These are phyloP conservation scores for Pelmatolapia mariae DNA, from an alignment of 2,113 vertebrate species.

Conservation along the genomic window DNA sequence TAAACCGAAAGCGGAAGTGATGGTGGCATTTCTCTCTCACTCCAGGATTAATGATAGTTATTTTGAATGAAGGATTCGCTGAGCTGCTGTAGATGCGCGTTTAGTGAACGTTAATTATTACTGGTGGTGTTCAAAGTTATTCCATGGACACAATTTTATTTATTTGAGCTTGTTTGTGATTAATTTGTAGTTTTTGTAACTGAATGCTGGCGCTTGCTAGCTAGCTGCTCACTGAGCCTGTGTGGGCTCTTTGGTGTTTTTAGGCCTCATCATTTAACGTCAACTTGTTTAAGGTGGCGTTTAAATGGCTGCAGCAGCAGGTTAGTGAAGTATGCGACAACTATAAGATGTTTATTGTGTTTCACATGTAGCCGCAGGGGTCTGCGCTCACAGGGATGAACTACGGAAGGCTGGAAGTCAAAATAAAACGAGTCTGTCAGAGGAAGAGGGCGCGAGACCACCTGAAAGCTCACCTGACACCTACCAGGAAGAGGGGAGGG, in stretches of 20 bases:
- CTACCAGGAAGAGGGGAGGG: slow-evolving; percentile 26
- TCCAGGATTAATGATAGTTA: neutral
- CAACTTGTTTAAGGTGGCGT: neutral
- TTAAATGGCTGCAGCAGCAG: neutral
- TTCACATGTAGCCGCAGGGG: neutral
- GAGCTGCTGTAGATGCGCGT: neutral
- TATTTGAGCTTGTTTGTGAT: neutral
- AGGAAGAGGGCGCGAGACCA: slow-evolving; percentile 58
- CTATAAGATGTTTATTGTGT: neutral
- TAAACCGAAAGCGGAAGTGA: slow-evolving; percentile 8
- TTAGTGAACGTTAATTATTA: neutral
- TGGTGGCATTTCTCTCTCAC: neutral
- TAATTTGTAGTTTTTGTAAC: neutral
- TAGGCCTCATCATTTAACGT: neutral
- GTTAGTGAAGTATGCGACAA: neutral
- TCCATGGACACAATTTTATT: rapidly evolving
- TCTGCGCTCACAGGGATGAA: slow-evolving; percentile 21
- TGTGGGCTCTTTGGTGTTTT: neutral
- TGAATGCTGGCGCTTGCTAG: neutral
- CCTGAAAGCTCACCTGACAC: slow-evolving; percentile 31
- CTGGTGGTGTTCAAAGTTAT: neutral
- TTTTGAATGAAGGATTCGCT: neutral
- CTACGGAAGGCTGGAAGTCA: slow-evolving; percentile 4
- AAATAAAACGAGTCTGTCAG: slow-evolving; percentile 51
- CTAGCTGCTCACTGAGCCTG: neutral